These are phyloP conservation scores for Blennius ocellaris DNA, from an alignment of 2,113 vertebrate genomes.

Conservation along the genomic window DNA sequence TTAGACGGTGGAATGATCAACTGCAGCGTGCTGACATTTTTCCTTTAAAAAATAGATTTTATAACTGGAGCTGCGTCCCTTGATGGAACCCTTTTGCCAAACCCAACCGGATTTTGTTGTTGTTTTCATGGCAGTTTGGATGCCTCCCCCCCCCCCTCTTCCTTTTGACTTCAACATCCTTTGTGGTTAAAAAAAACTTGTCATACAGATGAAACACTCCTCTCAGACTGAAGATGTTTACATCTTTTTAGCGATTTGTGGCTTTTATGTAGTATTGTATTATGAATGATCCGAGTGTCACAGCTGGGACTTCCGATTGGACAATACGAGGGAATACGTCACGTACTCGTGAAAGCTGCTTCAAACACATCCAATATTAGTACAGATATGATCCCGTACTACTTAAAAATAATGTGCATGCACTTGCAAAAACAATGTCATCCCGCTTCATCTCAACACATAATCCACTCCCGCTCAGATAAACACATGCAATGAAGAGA, in stretches of 20 bases:
- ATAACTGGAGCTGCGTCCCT: neutral
- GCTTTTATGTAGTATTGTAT: neutral
- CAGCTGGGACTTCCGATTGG: neutral
- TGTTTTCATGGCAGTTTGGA: conserved; percentile 1
- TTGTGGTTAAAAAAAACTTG: conserved; percentile 2
- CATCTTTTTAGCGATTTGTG: neutral
- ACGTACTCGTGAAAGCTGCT: conserved; percentile 26
- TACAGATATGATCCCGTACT: conserved; percentile 24
- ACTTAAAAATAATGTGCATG: conserved; percentile 7
- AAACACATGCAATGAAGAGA: conserved; percentile 32
- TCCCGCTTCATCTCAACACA: conserved; percentile 13
- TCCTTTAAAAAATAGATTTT: conserved; percentile 11
- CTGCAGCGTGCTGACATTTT: conserved; percentile 35
- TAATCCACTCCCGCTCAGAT: conserved; percentile 58
- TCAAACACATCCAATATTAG: conserved; percentile 25
- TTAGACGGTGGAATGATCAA: conserved; percentile 17
- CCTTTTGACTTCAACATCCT: neutral
- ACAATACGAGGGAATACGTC: neutral
- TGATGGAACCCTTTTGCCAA: conserved; percentile 2
- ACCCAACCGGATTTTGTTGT: conserved; percentile 8
- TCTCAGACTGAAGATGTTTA: conserved; percentile 16
- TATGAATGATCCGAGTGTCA: neutral
- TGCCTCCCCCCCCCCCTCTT: no score
- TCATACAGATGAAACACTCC: conserved; percentile 19
- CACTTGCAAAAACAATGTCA: conserved; percentile 15